phyloP scores from a whole-genome alignment of 2,888 invertebrate species.

The Ochropleura plecta region DNA sequence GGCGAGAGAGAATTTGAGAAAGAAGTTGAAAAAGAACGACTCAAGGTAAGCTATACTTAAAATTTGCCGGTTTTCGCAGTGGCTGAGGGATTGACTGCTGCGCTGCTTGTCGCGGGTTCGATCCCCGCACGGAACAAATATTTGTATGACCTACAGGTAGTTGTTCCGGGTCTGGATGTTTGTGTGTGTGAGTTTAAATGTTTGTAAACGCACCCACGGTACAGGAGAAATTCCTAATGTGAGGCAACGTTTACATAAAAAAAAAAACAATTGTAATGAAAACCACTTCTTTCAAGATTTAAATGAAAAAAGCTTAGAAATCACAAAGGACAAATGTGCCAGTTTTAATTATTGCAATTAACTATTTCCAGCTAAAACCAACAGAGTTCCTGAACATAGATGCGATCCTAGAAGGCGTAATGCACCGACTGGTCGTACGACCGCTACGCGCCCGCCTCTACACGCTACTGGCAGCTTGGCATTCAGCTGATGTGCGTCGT shows the following conservation, averaged over 20 bases:
- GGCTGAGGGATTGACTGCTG: too few species aligned
- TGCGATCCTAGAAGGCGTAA: conserved; percentile 97
- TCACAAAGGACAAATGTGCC: not conserved
- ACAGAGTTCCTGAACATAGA: conserved; percentile 99
- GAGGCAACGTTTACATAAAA: too few species aligned
- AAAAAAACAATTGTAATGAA: not conserved
- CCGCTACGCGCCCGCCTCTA: conserved; percentile 96
- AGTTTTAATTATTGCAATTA: not conserved
- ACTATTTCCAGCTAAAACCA: conserved; percentile 92
- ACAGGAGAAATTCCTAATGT: too few species aligned
- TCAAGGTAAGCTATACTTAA: conserved; percentile 89
- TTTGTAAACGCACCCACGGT: too few species aligned
- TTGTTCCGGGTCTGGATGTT: too few species aligned
- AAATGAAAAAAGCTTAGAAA: not conserved
- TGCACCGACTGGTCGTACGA: conserved; percentile 97
- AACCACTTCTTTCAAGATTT: not conserved
- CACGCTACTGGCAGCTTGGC: conserved; percentile 96
- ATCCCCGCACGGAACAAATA: too few species aligned
- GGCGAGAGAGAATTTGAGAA: conserved; percentile 98
- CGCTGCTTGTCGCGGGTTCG: too few species aligned
- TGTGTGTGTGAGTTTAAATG: too few species aligned
- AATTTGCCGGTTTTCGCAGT: too few species aligned
- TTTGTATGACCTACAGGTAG: too few species aligned
- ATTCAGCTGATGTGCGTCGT: conserved; percentile 94
- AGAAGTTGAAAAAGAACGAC: conserved; percentile 96